These are phyloP conservation scores for Epiperipatus broadwayi DNA, from an alignment of 2,888 invertebrate genomes.

Conservation along the genomic window DNA sequence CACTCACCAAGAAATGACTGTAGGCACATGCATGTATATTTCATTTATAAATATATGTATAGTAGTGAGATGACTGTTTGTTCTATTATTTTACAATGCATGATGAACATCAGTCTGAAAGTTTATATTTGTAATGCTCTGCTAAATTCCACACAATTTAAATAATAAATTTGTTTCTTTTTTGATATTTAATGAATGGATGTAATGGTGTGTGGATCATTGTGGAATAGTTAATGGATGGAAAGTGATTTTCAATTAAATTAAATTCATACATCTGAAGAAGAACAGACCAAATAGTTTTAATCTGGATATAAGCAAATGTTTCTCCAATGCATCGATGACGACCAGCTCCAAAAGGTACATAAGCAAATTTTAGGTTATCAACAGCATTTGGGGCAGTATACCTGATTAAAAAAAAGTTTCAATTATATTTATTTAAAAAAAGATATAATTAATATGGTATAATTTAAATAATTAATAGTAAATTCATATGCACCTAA, in stretches of 20 bases:
- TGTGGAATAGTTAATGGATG: conserved; percentile 21
- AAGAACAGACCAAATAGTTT: conserved; percentile 21
- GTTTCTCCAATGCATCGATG: conserved; percentile 25
- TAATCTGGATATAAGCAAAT: conserved; percentile 25
- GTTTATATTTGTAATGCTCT: no score
- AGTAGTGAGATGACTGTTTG: no score
- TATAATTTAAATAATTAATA: no score
- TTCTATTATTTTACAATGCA: no score
- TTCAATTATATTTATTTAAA: neutral
- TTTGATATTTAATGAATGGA: conserved; percentile 20
- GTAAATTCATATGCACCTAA: no score
- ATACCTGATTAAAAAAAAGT: neutral
- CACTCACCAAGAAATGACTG: no score
- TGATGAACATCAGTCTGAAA: no score
- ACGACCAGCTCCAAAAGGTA: conserved; percentile 24
- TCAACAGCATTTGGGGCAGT: conserved; percentile 15
- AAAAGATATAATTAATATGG: neutral
- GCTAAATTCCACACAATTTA: no score
- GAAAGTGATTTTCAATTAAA: conserved; percentile 21
- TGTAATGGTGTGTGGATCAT: conserved; percentile 25
- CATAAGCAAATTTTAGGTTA: conserved; percentile 23
- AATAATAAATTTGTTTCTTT: no score
- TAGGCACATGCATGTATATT: no score
- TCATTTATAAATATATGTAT: no score
- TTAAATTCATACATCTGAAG: conserved; percentile 21